phyloP scores from a whole-genome alignment of 23 tunicate genomes.

The Pegea sp. region DNA sequence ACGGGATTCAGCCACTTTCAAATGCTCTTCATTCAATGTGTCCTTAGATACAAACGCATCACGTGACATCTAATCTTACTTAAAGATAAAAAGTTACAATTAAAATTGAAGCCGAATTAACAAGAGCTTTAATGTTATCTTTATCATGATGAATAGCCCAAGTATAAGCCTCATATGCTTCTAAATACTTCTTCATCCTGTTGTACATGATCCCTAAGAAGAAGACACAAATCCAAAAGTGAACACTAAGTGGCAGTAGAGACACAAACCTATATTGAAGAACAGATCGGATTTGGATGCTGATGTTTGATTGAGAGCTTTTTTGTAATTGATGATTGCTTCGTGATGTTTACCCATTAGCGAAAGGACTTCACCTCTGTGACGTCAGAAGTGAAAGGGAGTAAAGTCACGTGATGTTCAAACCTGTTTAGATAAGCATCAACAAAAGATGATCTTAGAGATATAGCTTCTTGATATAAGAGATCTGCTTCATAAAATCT shows the following conservation, averaged over 20 bases:
- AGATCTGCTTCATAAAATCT: slow-evolving; percentile 40
- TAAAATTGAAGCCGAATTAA: slow-evolving; percentile 72
- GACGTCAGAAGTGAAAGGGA: not conserved
- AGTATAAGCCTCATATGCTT: slow-evolving; percentile 65
- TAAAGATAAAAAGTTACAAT: slow-evolving; percentile 25
- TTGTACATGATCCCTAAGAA: no score
- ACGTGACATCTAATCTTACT: no score
- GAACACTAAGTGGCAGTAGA: no score
- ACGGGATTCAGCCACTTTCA: no score
- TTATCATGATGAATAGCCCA: slow-evolving; percentile 45
- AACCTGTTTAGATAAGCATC: slow-evolving; percentile 70
- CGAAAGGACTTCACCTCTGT: slow-evolving; percentile 47
- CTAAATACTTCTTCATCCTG: no score
- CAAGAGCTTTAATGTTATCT: slow-evolving; percentile 32
- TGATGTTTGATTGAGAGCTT: slow-evolving; percentile 8
- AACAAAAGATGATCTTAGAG: slow-evolving; percentile 19
- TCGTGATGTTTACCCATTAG: slow-evolving; percentile 13
- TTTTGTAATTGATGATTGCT: slow-evolving; percentile 28
- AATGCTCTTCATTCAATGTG: no score
- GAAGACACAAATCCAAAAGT: no score
- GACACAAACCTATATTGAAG: slow-evolving; percentile 52
- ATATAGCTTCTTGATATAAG: slow-evolving; percentile 37
- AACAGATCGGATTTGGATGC: slow-evolving; percentile 30
- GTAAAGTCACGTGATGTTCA: not conserved
- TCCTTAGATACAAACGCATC: no score